Evolutionary conservation across 2,797 vertebrate genomes (phyloP), one percentile per base, ranked within the genome.

Genomic region (Furcifer pardalis): DNA sequence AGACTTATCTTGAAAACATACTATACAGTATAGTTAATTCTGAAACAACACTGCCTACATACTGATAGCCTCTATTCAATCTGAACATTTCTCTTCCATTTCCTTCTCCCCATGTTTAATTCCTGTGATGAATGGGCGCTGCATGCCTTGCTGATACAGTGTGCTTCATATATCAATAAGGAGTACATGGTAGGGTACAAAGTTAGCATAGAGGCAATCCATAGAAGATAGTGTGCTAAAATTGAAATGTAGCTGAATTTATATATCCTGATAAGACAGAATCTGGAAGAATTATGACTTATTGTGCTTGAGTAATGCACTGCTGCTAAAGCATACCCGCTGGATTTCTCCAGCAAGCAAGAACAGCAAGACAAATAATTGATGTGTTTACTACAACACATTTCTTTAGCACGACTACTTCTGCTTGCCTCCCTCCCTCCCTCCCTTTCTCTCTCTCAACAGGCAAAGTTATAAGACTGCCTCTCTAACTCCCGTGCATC

Each of bases 131-230:
- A 19, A 35, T 59, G 12, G 15, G 46, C 37, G 2, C 40, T 30
- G 9, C n/a, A 32, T 23, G 9, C 42, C 49, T 81, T 42, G 40
- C 15, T 44, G 7, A n/a, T 83, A 79, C 76, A 56, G 0, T 27
- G 62, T 77, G 23, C 0, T 0, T 52, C 17, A 35, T 7, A 78
- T 4, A 69, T 42, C 77, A 85, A 35, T 35, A 69, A 5, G 13
- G 25, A 66, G 17, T 40, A 32, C 4, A 13, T 37, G 44, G 72
- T 32, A 30, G 44, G 17, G 15, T 21, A 74, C 44, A 74, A 49
- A n/a, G 63, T 15, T 66, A 66, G 30, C n/a, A 32, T 17, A 71
- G 8, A 25, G 68, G 40, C 25, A 23, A 74, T 5, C 44, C 40
- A 72, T 44, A 4, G 40, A 44, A n/a, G n/a, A 27, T 3, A 25